Evolutionary conservation across 35 echinoderm and acorn worm genomes (phyloP), one percentile per base, ranked within the genome.

Genomic region (Nesometra sesokonis): DNA sequence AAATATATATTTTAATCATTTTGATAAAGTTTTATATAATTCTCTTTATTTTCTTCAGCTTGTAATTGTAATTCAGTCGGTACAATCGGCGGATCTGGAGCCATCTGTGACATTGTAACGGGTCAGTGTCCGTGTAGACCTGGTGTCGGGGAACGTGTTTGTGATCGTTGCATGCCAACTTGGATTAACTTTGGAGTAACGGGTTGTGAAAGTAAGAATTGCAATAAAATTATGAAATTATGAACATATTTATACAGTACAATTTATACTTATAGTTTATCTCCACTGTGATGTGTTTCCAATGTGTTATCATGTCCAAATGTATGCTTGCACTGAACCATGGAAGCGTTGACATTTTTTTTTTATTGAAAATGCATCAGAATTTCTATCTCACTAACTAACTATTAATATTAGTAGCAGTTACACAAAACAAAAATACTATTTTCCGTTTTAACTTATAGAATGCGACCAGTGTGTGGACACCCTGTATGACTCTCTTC

Each of bases 391-490:
- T n/a, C n/a, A n/a, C n/a, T n/a, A n/a, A n/a, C n/a, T n/a, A n/a
- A n/a, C n/a, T n/a, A n/a, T n/a, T n/a, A n/a, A n/a, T n/a, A n/a
- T n/a, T n/a, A n/a, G n/a, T n/a, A n/a, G n/a, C n/a, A n/a, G n/a
- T n/a, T n/a, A n/a, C n/a, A n/a, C n/a, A n/a, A n/a, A n/a, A n/a
- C n/a, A n/a, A n/a, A n/a, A n/a, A n/a, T n/a, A 43, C 38, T 43
- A 15, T 43, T 43, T 43, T 34, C n/a, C 0, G 21, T 46, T 85
- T 31, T 19, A 31, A 31, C 77, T 27, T 17, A 29, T 81, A 93
- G 95, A 91, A 84, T 97, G 95, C 85, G 91, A 97, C 33, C 89
- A 90, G 39, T 97, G 95, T 85, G 91, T 93, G 30, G 89, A 97
- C 17, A 97, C 89, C 30, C 87, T 97, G 17, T 79, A 88, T 27